A percentile compares a stretch with the other conserved stretches of the same genome.
Conservation (phyloP, 2,797 vertebrate species). For the Emys orbicularis region DNA sequence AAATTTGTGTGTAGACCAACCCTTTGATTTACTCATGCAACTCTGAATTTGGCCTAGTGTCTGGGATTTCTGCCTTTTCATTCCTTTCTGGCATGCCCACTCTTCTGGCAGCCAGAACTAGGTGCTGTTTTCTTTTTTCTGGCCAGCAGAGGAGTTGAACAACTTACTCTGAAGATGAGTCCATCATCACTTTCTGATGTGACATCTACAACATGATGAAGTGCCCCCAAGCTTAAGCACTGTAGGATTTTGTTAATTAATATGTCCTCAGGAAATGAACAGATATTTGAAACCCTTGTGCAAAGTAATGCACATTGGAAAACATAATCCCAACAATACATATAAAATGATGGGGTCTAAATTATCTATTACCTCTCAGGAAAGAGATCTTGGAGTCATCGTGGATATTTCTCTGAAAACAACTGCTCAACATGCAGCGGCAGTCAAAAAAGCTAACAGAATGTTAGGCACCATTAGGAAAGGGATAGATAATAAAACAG, state of each 20-base stretch:
- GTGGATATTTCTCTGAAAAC: not conserved
- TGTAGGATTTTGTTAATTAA: conserved; percentile 1
- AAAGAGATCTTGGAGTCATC: not conserved
- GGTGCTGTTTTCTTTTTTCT: conserved; percentile 15
- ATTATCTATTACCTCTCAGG: not conserved
- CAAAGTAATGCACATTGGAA: not conserved
- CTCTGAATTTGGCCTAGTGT: conserved; percentile 33
- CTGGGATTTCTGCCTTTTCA: conserved; percentile 20
- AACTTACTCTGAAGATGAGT: conserved; percentile 13
- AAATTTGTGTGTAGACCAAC: not conserved
- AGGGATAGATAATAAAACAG: not conserved
- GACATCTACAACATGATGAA: conserved; percentile 27
- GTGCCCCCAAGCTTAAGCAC: not conserved
- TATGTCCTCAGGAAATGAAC: not conserved
- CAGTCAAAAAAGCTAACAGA: not conserved
- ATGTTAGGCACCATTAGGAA: not conserved
- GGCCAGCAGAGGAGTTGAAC: not conserved
- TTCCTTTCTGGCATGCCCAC: not conserved
- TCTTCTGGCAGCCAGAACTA: conserved; percentile 23
- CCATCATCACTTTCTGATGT: conserved; percentile 36
- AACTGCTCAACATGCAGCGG: not conserved
- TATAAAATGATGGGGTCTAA: not conserved
- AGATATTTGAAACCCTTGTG: not conserved
- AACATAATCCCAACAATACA: not conserved
- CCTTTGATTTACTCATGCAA: conserved; percentile 30